Base-by-base conservation (phyloP, 2,888 invertebrate species). In the Mythimna loreyi region DNA sequence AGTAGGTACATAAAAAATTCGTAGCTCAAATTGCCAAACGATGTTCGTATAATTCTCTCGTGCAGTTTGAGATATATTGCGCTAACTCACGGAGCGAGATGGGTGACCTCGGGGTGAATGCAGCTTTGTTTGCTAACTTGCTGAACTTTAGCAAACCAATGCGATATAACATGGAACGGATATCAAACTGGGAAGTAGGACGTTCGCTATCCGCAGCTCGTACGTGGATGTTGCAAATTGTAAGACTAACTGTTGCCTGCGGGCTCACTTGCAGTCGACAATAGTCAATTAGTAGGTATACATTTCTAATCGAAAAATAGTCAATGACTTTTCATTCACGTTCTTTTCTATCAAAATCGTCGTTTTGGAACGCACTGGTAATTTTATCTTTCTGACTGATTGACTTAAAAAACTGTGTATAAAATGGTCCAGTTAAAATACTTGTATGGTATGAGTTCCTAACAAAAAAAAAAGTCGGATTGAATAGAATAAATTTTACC, bases 101-200 rank as follows among this genome's bases (percentile, higher is more conserved):
- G 53, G 19, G n/a, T 58, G 43, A 69, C 74, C 65, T 62, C 64
- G 45, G 61, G 64, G 33, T 56, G 70, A 58, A 50, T 43, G 57
- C 36, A 50, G 43, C 65, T 53, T 63, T 69, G 62, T 69, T 52
- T 62, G 53, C 49, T 33, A 56, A 61, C 63, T 67, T 61, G 45
- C 49, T 67, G 57, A 75, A 69, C 58, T 72, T 67, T 53, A 64
- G 47, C 67, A 52, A 69, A 69, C 57, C 40, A 65, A 60, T 58
- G 72, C 47, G 64, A 64, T 69, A 74, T 56, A 70, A 64, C 64
- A 72, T 66, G 69, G 56, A 61, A 53, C 53, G 80, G 76, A 81
- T 69, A 71, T 64, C 59, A 62, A 77, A 69, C 56, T 65, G 49
- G 69, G 57, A 76, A 75, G 23, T 65, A 30, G 77, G 57, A 33